phyloP scores from a whole-genome alignment of 1,140 invertebrate species.

The Grapholita molesta region DNA sequence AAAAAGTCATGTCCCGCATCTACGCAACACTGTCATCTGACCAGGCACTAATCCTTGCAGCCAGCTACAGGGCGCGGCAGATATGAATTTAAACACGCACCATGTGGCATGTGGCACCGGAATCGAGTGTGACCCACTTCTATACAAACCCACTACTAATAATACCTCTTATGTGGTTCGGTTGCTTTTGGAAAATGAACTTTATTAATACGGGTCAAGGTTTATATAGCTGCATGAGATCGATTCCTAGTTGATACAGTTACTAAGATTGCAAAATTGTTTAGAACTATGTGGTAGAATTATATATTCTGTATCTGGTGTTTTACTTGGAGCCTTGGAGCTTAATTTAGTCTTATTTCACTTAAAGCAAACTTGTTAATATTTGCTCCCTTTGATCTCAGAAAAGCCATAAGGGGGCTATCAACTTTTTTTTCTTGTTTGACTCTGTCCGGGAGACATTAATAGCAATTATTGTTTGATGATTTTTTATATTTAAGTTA shows the following conservation, averaged over 20 bases:
- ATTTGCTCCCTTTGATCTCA: too few relatives aligned
- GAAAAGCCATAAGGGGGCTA: too few relatives aligned
- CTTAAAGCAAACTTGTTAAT: too few relatives aligned
- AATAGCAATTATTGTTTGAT: too few relatives aligned
- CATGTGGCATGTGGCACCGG: background rate
- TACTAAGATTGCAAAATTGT: background rate
- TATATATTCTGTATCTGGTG: background rate
- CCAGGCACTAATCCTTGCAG: background rate
- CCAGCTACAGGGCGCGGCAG: background rate
- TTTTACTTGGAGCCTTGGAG: background rate
- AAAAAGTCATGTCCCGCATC: too few relatives aligned
- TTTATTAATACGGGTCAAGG: background rate
- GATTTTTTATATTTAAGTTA: too few relatives aligned
- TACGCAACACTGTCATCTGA: background rate
- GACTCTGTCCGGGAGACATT: too few relatives aligned
- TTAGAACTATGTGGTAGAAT: background rate
- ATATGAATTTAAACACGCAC: background rate
- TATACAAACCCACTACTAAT: background rate
- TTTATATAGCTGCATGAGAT: background rate
- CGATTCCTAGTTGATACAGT: background rate
- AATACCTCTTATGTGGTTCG: background rate
- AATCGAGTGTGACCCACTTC: background rate
- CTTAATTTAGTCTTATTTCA: too few relatives aligned
- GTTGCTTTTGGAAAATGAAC: background rate
- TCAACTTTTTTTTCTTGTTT: too few relatives aligned